Conservation (phyloP, 1,140 invertebrate genomes). For the Nephila pilipes region DNA sequence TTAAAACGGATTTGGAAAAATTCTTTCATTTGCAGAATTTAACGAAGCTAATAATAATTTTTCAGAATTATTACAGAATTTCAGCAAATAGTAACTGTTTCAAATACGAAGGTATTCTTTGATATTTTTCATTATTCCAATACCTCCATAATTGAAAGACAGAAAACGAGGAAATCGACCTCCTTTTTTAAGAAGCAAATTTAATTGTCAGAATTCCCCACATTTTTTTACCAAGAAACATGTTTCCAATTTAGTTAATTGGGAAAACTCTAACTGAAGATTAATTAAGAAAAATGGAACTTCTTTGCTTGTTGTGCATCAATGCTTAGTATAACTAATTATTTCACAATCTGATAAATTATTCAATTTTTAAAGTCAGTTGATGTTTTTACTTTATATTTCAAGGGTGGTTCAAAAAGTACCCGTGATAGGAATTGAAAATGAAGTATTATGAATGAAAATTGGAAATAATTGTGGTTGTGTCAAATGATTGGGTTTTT, state of each 20-base stretch:
- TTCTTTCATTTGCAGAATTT: background rate
- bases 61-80: background rate
- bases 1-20: background rate
- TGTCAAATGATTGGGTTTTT: no score
- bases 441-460: no score
- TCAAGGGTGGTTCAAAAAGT: no score
- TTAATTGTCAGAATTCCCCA: background rate
- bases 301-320: background rate
- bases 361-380: no score
- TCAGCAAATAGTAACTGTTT: background rate
- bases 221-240: background rate
- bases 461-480: no score
- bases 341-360: background rate
- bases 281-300: background rate
- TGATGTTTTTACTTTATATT: background rate
- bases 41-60: background rate
- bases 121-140: background rate
- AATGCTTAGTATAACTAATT: background rate
- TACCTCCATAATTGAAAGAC: background rate
- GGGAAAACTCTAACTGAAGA: background rate
- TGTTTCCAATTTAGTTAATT: background rate
- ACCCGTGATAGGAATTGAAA: no score
- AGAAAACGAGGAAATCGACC: background rate
- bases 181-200: background rate
- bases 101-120: background rate